A percentile compares a stretch with the other conserved stretches of the same genome.
These are phyloP conservation scores for Enteromius mattozi DNA, from an alignment of 2,797 vertebrate species.

Conservation along the genomic window DNA sequence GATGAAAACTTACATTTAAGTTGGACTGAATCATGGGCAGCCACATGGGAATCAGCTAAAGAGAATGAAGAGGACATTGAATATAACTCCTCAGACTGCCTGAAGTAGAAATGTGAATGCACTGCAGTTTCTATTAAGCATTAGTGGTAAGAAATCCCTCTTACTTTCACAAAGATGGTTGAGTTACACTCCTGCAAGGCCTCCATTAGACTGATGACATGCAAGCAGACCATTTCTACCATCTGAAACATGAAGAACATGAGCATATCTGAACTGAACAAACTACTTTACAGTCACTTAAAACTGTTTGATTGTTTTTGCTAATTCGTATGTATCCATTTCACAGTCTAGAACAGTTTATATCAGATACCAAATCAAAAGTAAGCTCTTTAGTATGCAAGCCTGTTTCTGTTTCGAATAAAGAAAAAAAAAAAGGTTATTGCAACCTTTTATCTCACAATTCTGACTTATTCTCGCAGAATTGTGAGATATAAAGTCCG, in stretches of 20 bases:
- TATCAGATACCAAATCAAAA: neutral
- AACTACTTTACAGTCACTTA: neutral
- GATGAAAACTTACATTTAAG: conserved; percentile 85
- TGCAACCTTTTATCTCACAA: no score
- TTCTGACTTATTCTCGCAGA: no score
- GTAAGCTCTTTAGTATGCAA: neutral
- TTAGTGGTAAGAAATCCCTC: conserved; percentile 41
- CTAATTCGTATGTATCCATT: neutral
- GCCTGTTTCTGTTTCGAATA: no score
- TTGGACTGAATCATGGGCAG: conserved; percentile 99
- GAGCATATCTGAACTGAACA: neutral
- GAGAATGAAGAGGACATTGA: neutral
- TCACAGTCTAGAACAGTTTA: neutral
- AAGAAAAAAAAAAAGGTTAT: no score
- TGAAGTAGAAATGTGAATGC: neutral
- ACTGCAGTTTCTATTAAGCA: neutral
- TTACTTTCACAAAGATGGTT: conserved; percentile 98
- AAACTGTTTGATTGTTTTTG: neutral
- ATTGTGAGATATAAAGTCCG: no score
- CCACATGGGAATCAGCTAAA: conserved; percentile 98
- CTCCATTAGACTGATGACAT: conserved; percentile 98
- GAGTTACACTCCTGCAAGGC: conserved; percentile 98
- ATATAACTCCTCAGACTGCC: neutral
- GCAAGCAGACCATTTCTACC: conserved; percentile 99
- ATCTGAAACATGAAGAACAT: conserved; percentile 77